Conservation (phyloP, 1,140 invertebrate genomes). For the Neocloeon triangulifer region DNA sequence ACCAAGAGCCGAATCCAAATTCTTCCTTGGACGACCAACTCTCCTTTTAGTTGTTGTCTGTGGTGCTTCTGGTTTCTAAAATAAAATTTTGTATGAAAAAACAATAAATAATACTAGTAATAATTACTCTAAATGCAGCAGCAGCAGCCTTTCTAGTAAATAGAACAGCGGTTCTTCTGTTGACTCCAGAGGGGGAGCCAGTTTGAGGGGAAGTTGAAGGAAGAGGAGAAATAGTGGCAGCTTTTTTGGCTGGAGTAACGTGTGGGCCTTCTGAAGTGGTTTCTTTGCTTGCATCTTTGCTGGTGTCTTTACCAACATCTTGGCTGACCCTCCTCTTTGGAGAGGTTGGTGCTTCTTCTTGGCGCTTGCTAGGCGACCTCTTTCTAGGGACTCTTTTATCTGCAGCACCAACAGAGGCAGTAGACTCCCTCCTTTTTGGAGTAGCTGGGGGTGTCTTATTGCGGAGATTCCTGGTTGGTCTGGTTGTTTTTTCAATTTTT, state of each 20-base stretch:
- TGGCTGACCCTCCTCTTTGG: too few species aligned
- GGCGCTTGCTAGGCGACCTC: too few species aligned
- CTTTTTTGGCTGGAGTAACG: not conserved
- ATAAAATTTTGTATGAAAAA: too few species aligned
- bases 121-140: slow-evolving; percentile 14
- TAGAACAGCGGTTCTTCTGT: slow-evolving; percentile 58
- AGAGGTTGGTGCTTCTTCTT: too few species aligned
- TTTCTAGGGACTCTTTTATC: too few species aligned
- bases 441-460: too few species aligned
- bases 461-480: too few species aligned
- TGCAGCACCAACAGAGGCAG: too few species aligned
- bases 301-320: slow-evolving; percentile 9
- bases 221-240: slow-evolving; percentile 13
- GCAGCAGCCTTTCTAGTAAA: slow-evolving; percentile 49
- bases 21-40: slow-evolving; percentile 10
- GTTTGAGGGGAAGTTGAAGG: slow-evolving; percentile 10
- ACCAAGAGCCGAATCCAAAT: slow-evolving; percentile 7
- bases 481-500: too few species aligned
- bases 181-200: slow-evolving; percentile 35
- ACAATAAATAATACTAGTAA: too few species aligned
- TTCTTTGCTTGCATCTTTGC: slow-evolving; percentile 6
- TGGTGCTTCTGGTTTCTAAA: slow-evolving; percentile 18
- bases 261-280: not conserved
- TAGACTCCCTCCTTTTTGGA: too few species aligned
- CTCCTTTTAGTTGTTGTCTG: slow-evolving; percentile 9